Percentiles rank a stretch among this genome's conserved stretches.
Conservation (phyloP, 1,140 invertebrate genomes). For the Drosophila elegans region DNA sequence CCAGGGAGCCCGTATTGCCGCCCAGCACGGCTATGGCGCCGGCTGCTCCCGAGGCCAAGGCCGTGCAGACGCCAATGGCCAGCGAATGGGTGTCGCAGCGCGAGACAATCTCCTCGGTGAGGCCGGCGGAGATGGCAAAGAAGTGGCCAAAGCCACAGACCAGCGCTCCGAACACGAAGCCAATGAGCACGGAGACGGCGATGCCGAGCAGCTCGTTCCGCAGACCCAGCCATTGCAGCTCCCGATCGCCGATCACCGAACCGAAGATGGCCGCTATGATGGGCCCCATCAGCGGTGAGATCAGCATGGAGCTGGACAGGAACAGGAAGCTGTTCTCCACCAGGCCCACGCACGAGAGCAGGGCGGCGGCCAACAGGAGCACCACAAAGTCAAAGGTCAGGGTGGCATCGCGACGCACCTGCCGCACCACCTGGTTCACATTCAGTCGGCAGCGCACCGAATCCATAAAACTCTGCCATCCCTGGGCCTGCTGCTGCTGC, state of each 20-base stretch:
- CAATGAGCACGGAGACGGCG: slow-evolving; percentile 86
- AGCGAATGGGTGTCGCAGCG: slow-evolving; percentile 88
- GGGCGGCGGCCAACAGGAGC: slow-evolving; percentile 88
- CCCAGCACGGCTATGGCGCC: slow-evolving; percentile 90
- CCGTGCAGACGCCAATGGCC: slow-evolving; percentile 89
- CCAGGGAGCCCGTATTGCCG: slow-evolving; percentile 89
- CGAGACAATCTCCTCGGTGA: slow-evolving; percentile 89
- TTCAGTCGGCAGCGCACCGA: slow-evolving; percentile 88
- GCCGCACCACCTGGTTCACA: slow-evolving; percentile 89
- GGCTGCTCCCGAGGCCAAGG: slow-evolving; percentile 89
- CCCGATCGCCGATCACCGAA: slow-evolving; percentile 87
- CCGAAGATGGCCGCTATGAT: slow-evolving; percentile 91
- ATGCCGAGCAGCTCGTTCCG: slow-evolving; percentile 88
- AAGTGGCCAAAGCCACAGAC: slow-evolving; percentile 86
- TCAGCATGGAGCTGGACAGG: slow-evolving; percentile 91
- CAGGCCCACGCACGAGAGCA: slow-evolving; percentile 89
- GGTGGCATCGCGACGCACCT: slow-evolving; percentile 87
- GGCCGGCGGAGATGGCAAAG: slow-evolving; percentile 87
- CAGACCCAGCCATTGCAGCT: slow-evolving; percentile 87
- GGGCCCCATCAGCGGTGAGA: slow-evolving; percentile 92
- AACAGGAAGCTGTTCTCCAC: slow-evolving; percentile 91
- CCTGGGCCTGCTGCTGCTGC: slow-evolving; percentile 45
- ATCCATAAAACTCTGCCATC: slow-evolving; percentile 86
- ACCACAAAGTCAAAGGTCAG: slow-evolving; percentile 91
- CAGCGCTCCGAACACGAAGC: slow-evolving; percentile 88